phyloP scores from a whole-genome alignment of 2,888 invertebrate genomes.

The Oscheius onirici region DNA sequence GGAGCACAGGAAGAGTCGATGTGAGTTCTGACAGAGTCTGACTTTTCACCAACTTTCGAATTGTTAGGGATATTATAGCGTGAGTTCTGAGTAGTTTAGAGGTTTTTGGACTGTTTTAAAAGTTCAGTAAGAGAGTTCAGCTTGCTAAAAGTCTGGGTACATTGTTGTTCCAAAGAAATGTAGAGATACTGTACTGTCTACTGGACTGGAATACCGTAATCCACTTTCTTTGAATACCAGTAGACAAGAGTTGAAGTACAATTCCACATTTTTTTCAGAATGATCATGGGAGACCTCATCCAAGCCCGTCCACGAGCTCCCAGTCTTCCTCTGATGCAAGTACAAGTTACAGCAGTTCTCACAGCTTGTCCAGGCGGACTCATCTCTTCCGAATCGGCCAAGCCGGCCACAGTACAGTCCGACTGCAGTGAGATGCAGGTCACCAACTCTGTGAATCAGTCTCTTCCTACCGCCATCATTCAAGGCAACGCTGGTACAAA shows the following conservation, averaged over 20 bases:
- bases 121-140: no score
- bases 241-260: no score
- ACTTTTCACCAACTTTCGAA: background rate
- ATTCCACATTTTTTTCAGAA: no score
- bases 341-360: conserved; percentile 17
- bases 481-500: conserved; percentile 27
- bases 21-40: conserved; percentile 24
- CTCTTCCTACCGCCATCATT: conserved; percentile 39
- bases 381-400: conserved; percentile 4
- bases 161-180: no score
- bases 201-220: no score
- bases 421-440: conserved; percentile 61
- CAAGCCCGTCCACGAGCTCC: conserved; percentile 42
- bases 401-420: conserved; percentile 59
- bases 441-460: conserved; percentile 42
- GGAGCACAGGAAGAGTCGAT: conserved; percentile 48
- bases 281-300: conserved; percentile 46
- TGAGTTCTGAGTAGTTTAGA: no score
- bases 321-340: conserved; percentile 27
- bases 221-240: no score
- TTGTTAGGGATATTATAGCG: no score
- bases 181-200: background rate
- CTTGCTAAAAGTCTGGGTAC: no score
- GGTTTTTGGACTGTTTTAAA: no score
- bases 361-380: conserved; percentile 24